phyloP scores from a whole-genome alignment of 2,113 vertebrate species.

The Mellivora capensis region DNA sequence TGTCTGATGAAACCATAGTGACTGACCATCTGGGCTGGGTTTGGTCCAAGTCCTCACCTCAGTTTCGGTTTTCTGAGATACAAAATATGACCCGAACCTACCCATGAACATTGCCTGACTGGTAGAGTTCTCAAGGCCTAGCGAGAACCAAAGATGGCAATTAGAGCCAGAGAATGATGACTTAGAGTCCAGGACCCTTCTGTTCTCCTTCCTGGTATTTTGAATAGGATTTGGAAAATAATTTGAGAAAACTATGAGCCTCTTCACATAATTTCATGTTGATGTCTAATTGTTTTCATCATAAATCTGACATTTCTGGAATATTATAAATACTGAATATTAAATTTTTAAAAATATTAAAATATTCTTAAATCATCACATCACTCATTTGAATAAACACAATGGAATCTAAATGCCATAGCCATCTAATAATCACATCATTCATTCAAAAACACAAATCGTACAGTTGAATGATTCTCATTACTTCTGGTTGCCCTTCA shows the following conservation, averaged over 20 bases:
- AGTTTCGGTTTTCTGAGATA: neutral
- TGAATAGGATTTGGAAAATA: neutral
- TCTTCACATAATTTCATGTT: neutral
- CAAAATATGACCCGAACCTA: neutral
- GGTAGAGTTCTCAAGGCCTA: neutral
- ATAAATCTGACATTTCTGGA: neutral
- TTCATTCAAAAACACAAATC: neutral
- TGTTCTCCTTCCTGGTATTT: neutral
- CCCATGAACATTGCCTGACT: neutral
- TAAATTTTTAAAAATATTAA: neutral
- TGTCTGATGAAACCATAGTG: constrained; percentile 7
- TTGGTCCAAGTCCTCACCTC: neutral
- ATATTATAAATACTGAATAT: neutral
- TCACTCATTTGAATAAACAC: neutral
- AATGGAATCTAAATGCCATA: neutral
- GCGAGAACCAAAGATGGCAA: neutral
- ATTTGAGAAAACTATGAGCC: neutral
- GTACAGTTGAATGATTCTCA: neutral
- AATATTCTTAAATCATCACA: neutral
- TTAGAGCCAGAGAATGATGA: neutral
- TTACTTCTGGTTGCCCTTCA: neutral
- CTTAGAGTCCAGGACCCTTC: neutral
- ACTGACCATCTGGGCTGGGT: neutral
- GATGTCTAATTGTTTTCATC: neutral
- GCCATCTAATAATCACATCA: neutral